A percentile compares a stretch with the other conserved stretches of the same genome.
Conservation (phyloP, 2,888 invertebrate species). For the Tetrapedia diversipes region DNA sequence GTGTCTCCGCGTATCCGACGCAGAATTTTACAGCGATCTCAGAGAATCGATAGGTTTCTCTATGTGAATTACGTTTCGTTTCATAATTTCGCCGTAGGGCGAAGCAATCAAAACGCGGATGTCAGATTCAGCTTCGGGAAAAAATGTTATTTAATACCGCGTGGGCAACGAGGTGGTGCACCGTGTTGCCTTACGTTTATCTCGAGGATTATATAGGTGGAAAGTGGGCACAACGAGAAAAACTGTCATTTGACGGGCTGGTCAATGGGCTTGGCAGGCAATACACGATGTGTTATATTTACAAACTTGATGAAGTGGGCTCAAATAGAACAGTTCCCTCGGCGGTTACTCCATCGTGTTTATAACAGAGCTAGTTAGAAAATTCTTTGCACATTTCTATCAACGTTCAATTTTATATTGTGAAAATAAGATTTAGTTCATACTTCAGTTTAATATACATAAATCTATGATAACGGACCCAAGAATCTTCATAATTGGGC, state of each 20-base stretch:
- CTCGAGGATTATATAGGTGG: constrained; percentile 49
- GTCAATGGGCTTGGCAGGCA: constrained; percentile 43
- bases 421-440: not conserved
- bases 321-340: constrained; percentile 14
- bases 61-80: not conserved
- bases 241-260: constrained; percentile 46
- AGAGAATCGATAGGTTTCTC: not conserved
- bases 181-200: constrained; percentile 30
- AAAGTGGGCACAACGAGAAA: constrained; percentile 53
- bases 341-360: not conserved
- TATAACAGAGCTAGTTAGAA: not conserved
- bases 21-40: not conserved
- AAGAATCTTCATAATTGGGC: no score
- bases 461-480: not conserved
- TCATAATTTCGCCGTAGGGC: constrained; percentile 6
- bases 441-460: not conserved
- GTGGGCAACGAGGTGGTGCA: constrained; percentile 36
- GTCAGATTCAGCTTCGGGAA: constrained; percentile 16
- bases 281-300: constrained; percentile 22
- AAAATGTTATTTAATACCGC: constrained; percentile 52
- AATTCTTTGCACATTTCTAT: not conserved
- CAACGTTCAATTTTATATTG: not conserved
- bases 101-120: constrained; percentile 25
- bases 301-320: constrained; percentile 14
- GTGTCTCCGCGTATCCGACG: no score